Evolutionary conservation across 1,140 invertebrate genomes (phyloP).

Genomic region (Sesamia nonagrioides): DNA sequence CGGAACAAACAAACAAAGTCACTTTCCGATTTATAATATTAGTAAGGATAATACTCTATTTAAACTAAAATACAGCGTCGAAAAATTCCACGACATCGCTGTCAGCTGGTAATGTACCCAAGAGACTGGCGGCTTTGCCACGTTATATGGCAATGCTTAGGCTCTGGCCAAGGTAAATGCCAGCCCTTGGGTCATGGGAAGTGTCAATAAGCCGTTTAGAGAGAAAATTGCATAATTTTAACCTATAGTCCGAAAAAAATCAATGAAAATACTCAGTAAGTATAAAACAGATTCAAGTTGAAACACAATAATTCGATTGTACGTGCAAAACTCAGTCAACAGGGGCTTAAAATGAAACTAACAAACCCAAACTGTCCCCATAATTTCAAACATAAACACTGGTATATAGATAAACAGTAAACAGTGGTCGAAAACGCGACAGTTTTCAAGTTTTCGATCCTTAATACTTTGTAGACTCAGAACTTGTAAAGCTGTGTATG

Average conservation of each 20-base stretch:
- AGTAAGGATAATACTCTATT: too few species aligned
- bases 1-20: too few species aligned
- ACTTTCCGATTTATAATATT: too few species aligned
- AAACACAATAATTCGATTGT: background rate
- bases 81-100: too few species aligned
- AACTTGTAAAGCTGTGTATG: conserved; percentile 1
- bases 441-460: background rate
- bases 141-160: too few species aligned
- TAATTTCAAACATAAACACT: conserved; percentile 3
- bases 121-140: too few species aligned
- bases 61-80: too few species aligned
- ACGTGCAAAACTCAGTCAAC: background rate
- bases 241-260: background rate
- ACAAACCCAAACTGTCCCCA: background rate
- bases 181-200: too few species aligned
- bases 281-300: background rate
- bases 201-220: too few species aligned
- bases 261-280: background rate
- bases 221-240: too few species aligned
- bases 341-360: background rate
- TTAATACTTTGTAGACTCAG: conserved; percentile 24
- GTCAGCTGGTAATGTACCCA: too few species aligned
- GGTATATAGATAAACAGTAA: conserved; percentile 1
- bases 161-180: too few species aligned
- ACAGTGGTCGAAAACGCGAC: conserved; percentile 8